Evolutionary conservation across 1,140 invertebrate genomes (phyloP).

Genomic region (Helicorthomorpha holstii): DNA sequence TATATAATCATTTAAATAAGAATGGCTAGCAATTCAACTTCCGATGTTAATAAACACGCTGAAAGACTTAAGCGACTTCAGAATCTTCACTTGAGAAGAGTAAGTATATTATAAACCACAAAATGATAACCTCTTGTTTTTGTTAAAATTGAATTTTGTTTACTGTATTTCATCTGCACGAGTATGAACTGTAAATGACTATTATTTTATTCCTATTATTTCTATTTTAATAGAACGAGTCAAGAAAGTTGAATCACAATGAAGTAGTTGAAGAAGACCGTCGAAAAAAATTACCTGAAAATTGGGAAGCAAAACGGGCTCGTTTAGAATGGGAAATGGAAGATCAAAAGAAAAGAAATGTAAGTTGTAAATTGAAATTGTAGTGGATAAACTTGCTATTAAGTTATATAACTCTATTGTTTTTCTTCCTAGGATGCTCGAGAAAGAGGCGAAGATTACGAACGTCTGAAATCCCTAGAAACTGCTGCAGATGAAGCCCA

Average conservation of each 20-base stretch:
- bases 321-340: slow-evolving; percentile 84
- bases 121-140: not conserved
- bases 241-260: slow-evolving; percentile 79
- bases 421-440: slow-evolving; percentile 25
- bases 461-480: slow-evolving; percentile 70
- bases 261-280: slow-evolving; percentile 96
- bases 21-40: too few relatives aligned
- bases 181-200: slow-evolving; percentile 23
- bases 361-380: slow-evolving; percentile 6
- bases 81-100: slow-evolving; percentile 49
- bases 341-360: slow-evolving; percentile 65
- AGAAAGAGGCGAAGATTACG: slow-evolving; percentile 68
- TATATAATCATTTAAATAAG: too few relatives aligned
- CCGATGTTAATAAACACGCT: slow-evolving; percentile 43
- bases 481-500: slow-evolving; percentile 86
- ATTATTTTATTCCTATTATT: too few relatives aligned
- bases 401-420: not conserved
- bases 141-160: too few relatives aligned
- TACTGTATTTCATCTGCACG: not conserved
- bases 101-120: slow-evolving; percentile 19
- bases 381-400: too few relatives aligned
- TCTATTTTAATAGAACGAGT: too few relatives aligned
- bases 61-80: slow-evolving; percentile 50
- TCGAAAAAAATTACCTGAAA: slow-evolving; percentile 72
- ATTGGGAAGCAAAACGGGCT: slow-evolving; percentile 78